These are phyloP conservation scores for Heteromyza rotundicornis DNA, from an alignment of 2,888 invertebrate species.

Conservation along the genomic window DNA sequence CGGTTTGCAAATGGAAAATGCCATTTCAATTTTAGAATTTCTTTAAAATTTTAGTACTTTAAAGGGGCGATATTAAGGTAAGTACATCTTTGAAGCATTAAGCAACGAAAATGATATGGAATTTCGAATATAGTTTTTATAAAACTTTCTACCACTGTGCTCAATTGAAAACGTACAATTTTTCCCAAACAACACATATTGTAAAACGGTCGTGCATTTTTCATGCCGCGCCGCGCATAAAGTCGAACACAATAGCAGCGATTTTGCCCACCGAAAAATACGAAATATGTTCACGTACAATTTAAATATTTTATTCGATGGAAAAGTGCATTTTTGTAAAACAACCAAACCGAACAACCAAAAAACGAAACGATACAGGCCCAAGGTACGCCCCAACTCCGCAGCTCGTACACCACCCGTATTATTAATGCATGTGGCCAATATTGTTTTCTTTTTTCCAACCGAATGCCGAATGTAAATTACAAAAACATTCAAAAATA, in stretches of 20 bases:
- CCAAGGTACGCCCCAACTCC: too few species aligned
- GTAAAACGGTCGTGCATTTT: background rate
- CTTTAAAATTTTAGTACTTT: too few species aligned
- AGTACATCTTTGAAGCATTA: too few species aligned
- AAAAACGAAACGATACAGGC: background rate
- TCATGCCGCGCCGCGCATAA: background rate
- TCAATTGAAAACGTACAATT: too few species aligned
- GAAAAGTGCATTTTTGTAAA: slow-evolving; percentile 36
- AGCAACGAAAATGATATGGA: too few species aligned
- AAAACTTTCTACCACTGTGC: too few species aligned
- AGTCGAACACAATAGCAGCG: background rate
- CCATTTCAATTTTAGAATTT: too few species aligned
- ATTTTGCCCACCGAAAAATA: background rate
- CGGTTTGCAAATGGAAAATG: too few species aligned
- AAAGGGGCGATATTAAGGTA: too few species aligned
- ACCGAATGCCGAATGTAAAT: background rate
- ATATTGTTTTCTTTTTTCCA: slow-evolving; percentile 25
- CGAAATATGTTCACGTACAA: slow-evolving; percentile 19
- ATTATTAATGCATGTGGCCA: slow-evolving; percentile 31
- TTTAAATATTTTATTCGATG: slow-evolving; percentile 44
- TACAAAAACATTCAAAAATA: background rate
- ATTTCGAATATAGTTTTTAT: too few species aligned
- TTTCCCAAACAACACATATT: too few species aligned
- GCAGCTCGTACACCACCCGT: too few species aligned
- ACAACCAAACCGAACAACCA: slow-evolving; percentile 6